Conservation (phyloP, 2,797 vertebrate species). For the Adelosebastes latens region DNA sequence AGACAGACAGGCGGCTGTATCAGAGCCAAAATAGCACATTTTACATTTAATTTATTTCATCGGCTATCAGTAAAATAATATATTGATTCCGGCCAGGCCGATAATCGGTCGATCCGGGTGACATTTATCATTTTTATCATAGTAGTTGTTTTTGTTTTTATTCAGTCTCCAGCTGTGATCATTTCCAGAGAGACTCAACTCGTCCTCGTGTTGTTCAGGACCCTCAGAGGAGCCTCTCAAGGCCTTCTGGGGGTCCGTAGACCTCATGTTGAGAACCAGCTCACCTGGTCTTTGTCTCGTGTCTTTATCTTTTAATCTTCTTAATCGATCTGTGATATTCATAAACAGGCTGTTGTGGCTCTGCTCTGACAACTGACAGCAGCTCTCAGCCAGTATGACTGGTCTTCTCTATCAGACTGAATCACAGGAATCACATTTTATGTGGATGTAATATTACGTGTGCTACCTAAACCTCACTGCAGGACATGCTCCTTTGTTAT, state of each 20-base stretch:
- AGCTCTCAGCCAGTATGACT: background rate
- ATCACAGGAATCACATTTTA: slow-evolving; percentile 4
- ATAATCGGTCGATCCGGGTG: background rate
- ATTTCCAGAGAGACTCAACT: background rate
- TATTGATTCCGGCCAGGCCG: rapidly evolving
- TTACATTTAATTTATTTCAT: no score
- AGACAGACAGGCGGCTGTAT: no score
- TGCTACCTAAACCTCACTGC: slow-evolving; percentile 88
- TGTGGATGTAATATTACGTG: slow-evolving; percentile 14
- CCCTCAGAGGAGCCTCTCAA: background rate
- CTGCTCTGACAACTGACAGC: background rate
- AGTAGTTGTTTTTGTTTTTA: slow-evolving; percentile 10
- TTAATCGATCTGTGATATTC: background rate
- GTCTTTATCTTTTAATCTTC: background rate
- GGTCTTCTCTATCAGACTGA: background rate
- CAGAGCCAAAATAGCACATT: no score
- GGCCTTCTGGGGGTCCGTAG: background rate
- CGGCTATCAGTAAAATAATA: no score
- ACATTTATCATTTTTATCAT: slow-evolving; percentile 1
- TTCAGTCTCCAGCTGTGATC: slow-evolving; percentile 12
- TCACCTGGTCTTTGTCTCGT: background rate
- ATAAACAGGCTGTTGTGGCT: background rate
- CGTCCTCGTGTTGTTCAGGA: background rate
- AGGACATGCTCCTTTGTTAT: slow-evolving; percentile 96
- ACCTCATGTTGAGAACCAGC: slow-evolving; percentile 22